Evolutionary conservation across 2,113 vertebrate species (phyloP).

Genomic region (Pomatorhinus ruficollis): DNA sequence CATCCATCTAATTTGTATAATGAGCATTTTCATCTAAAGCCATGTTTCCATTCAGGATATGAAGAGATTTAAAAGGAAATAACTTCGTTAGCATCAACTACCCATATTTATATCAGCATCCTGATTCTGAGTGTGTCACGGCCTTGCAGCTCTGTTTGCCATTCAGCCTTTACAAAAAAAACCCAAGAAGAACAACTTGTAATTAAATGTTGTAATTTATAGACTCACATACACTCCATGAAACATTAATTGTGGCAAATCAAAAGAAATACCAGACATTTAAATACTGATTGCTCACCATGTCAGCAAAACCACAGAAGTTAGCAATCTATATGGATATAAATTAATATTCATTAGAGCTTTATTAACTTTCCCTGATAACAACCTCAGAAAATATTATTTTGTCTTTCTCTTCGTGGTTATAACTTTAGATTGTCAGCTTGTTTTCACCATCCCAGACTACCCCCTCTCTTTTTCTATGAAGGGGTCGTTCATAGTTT

Average conservation of each 20-base stretch:
- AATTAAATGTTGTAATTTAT: constrained; percentile 47
- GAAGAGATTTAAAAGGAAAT: constrained; percentile 41
- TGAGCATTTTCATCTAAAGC: constrained; percentile 50
- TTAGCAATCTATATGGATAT: background rate
- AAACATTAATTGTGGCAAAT: constrained; percentile 47
- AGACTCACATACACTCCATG: background rate
- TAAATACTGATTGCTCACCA: background rate
- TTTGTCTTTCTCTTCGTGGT: background rate
- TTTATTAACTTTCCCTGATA: constrained; percentile 3
- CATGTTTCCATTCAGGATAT: constrained; percentile 32
- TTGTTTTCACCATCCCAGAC: background rate
- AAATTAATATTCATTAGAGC: constrained; percentile 38
- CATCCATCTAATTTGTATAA: constrained; percentile 58
- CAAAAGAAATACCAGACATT: constrained; percentile 23
- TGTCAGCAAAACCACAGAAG: constrained; percentile 33
- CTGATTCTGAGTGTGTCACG: background rate
- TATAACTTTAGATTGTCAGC: background rate
- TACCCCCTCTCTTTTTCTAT: background rate
- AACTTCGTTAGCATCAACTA: constrained; percentile 3
- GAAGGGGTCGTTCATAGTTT: background rate
- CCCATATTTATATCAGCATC: background rate
- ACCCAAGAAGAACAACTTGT: background rate
- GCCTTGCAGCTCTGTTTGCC: constrained; percentile 1
- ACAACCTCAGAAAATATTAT: background rate
- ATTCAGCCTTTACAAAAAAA: background rate